A percentile compares a stretch with the other conserved stretches of the same genome.
These are phyloP conservation scores for Brachionus paranguensis DNA, from an alignment of 1,140 invertebrate species.

Conservation along the genomic window DNA sequence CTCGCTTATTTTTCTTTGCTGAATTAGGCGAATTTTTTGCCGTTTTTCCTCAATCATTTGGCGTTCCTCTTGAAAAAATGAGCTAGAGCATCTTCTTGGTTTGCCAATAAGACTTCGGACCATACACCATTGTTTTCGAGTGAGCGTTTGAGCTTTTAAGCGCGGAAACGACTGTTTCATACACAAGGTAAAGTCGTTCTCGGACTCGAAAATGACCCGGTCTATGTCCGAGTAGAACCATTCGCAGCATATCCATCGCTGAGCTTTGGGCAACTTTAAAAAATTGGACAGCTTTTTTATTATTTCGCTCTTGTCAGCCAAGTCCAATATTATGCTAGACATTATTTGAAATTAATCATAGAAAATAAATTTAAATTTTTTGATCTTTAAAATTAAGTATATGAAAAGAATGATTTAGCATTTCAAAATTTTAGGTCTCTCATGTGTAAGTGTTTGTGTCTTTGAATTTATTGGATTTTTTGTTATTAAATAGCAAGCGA, in stretches of 20 bases:
- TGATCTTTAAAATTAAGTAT: neutral
- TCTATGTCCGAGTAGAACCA: slow-evolving; percentile 99
- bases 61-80: slow-evolving; percentile 92
- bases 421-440: neutral
- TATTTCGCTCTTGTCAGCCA: neutral
- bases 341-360: neutral
- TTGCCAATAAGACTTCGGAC: slow-evolving; percentile 93
- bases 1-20: slow-evolving; percentile 84
- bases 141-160: slow-evolving; percentile 74
- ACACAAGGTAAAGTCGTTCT: slow-evolving; percentile 93
- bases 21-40: slow-evolving; percentile 82
- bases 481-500: neutral
- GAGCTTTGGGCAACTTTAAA: slow-evolving; percentile 94
- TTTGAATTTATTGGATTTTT: neutral
- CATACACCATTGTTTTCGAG: slow-evolving; percentile 88
- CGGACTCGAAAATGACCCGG: slow-evolving; percentile 83
- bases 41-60: slow-evolving; percentile 79
- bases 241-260: slow-evolving; percentile 98
- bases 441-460: neutral
- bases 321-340: neutral
- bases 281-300: slow-evolving; percentile 73
- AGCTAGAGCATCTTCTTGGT: slow-evolving; percentile 67
- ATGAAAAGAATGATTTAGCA: neutral
- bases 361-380: neutral
- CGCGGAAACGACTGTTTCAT: slow-evolving; percentile 88